Evolutionary conservation across 2,113 vertebrate genomes (phyloP), one percentile per base, ranked within the genome.

Genomic region (Cinclus mexicanus): DNA sequence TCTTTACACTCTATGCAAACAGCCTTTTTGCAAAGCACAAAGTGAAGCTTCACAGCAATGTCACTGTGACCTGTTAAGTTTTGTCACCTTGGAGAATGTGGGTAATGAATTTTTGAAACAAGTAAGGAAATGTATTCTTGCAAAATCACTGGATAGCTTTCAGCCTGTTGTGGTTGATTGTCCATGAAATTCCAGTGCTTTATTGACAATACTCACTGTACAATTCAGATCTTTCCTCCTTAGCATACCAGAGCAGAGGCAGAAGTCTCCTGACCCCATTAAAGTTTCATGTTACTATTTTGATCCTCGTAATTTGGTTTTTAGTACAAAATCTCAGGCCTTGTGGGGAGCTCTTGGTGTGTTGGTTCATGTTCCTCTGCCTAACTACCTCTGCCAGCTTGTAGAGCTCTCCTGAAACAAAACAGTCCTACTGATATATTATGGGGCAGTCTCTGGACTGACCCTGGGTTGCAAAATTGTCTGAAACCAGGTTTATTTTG

Each of bases 281-380:
- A 37, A 91, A 70, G 82, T 96, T 97, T 95, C 89, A 52, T 77
- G 86, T 95, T 97, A 77, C 94, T 91, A n/a, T 96, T 97, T 93
- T 83, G 72, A 87, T 90, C 69, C 46, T 89, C 1, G 3, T 75
- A 69, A 60, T 88, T 93, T 12, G 21, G 14, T 69, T 97, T 98
- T 95, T 61, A 81, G 83, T 85, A 91, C 42, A 81, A 87, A 95
- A 94, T 94, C 76, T 39, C 26, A 1, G 7, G 84, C 89, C 80
- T 96, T 23, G 56, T 55, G 59, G 57, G 29, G 79, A 95, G 69
- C 7, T 12, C 85, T 94, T 9, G 42, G 83, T 87, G 0, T 94
- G 94, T 97, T 94, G 72, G 65, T 98, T 98, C 96, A 77, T 87
- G 97, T 94, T 94, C 79, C 42, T 56, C 92, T 95, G 67, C 90